A percentile compares a stretch with the other conserved stretches of the same genome.
These are phyloP conservation scores for human (Homo sapiens) DNA, from an alignment of 2,113 vertebrate genomes.

Conservation along the genomic window GRCh38 chr2:177996501-177997000, in stretches of 20 bases:
- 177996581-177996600: slow-evolving; percentile 82
- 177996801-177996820: slow-evolving; percentile 76
- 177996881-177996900: slow-evolving; percentile 78
- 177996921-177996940: slow-evolving; percentile 79
- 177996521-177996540: slow-evolving; percentile 78
- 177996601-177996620: slow-evolving; percentile 74
- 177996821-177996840: slow-evolving; percentile 79
- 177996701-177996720: slow-evolving; percentile 64
- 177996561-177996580: no score
- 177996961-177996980: slow-evolving; percentile 81
- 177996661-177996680: slow-evolving; percentile 65
- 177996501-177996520: slow-evolving; percentile 71
- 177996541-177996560: slow-evolving; percentile 70
- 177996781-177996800: slow-evolving; percentile 65
- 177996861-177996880: slow-evolving; percentile 76
- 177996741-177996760: slow-evolving; percentile 76
- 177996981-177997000: slow-evolving; percentile 88
- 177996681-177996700: slow-evolving; percentile 55
- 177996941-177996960: slow-evolving; percentile 80
- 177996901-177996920: slow-evolving; percentile 79
- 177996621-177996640: slow-evolving; percentile 58
- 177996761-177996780: slow-evolving; percentile 82
- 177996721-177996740: slow-evolving; percentile 64
- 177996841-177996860: slow-evolving; percentile 73
- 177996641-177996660: slow-evolving; percentile 74